Evolutionary conservation across 2,113 vertebrate genomes (phyloP).

Genomic region (Scomber colias): DNA sequence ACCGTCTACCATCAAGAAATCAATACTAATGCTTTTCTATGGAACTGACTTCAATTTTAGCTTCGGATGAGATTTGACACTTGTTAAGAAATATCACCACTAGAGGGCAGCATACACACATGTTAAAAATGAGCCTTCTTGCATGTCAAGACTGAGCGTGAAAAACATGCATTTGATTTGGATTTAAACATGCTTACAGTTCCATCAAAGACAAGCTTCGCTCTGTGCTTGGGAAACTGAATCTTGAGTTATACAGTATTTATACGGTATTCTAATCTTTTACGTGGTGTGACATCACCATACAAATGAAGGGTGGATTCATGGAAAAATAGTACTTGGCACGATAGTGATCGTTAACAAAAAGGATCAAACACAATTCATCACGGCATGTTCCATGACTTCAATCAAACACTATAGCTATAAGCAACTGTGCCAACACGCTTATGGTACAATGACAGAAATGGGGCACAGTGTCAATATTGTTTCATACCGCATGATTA

Average conservation of each 20-base stretch:
- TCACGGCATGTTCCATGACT: conserved; percentile 4
- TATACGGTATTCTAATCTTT: neutral
- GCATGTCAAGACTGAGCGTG: neutral
- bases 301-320: neutral
- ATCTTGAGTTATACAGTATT: neutral
- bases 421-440: conserved; percentile 11
- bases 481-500: conserved; percentile 32
- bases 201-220: conserved; percentile 9
- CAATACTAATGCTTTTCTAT: neutral
- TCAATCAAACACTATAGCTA: neutral
- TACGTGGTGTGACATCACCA: neutral
- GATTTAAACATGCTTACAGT: neutral
- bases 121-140: neutral
- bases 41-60: neutral
- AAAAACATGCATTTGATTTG: neutral
- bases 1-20: neutral
- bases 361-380: neutral
- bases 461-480: conserved; percentile 17
- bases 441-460: conserved; percentile 1
- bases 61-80: neutral
- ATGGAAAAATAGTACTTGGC: conserved; percentile 10
- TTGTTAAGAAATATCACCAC: conserved; percentile 18
- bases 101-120: conserved; percentile 58
- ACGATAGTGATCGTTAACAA: neutral
- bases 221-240: neutral